Percentiles rank a stretch among this genome's conserved stretches.
Conservation (phyloP, 2,797 vertebrate species). For the Hydrolagus colliei region DNA sequence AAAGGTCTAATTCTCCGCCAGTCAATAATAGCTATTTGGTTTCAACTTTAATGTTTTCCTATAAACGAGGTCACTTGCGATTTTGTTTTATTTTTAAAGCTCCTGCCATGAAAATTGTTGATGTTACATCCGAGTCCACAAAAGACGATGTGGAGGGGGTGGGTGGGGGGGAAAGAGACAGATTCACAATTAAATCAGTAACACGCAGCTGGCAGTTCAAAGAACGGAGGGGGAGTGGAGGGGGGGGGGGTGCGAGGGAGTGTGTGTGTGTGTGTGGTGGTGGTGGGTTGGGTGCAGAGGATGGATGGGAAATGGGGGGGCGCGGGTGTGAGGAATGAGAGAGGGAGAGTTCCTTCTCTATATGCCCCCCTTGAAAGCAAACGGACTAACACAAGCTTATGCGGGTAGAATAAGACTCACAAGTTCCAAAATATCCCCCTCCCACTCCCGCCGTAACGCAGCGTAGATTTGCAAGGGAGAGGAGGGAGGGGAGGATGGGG, state of each 20-base stretch:
- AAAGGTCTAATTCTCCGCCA: slow-evolving; percentile 12
- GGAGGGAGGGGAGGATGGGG: too few species aligned
- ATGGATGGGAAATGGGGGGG: too few species aligned
- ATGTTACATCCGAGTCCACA: slow-evolving; percentile 17
- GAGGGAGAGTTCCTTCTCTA: slow-evolving; percentile 2
- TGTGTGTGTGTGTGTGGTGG: too few species aligned
- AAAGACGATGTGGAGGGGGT: not conserved
- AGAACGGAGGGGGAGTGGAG: not conserved
- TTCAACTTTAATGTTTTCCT: slow-evolving; percentile 8
- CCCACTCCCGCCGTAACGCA: not conserved
- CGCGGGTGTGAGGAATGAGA: too few species aligned
- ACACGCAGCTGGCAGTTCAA: slow-evolving; percentile 33
- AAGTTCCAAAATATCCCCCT: not conserved
- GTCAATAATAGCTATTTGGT: slow-evolving; percentile 3
- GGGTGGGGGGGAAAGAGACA: too few species aligned
- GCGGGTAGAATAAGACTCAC: slow-evolving; percentile 24
- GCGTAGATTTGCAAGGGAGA: slow-evolving; percentile 23
- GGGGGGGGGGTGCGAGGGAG: too few species aligned
- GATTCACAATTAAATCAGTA: slow-evolving; percentile 27
- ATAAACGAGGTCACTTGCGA: not conserved
- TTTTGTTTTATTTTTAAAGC: slow-evolving; percentile 5
- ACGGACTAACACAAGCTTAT: slow-evolving; percentile 27
- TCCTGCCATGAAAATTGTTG: slow-evolving; percentile 31
- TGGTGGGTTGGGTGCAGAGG: too few species aligned
- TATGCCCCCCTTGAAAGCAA: slow-evolving; percentile 29